phyloP scores from a whole-genome alignment of 2,797 vertebrate genomes.

The Falco naumanni region DNA sequence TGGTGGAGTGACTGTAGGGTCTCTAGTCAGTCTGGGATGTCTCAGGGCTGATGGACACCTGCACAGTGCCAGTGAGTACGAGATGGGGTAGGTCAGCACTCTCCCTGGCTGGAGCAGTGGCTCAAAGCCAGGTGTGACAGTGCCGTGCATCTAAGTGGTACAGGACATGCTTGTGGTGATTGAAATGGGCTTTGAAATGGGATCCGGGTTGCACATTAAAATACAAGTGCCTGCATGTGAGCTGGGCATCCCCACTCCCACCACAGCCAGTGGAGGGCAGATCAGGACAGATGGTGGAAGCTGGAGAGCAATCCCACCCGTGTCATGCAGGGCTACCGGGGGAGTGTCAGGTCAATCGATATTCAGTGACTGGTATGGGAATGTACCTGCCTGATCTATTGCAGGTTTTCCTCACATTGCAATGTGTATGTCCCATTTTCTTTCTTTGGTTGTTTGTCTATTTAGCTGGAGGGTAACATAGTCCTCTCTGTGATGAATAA shows the following conservation, averaged over 20 bases:
- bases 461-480: not conserved
- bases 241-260: not conserved
- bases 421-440: not conserved
- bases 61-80: not conserved
- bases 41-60: not conserved
- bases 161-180: not conserved
- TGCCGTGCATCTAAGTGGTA: fast-evolving
- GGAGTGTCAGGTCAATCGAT: not conserved
- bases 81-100: not conserved
- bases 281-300: not conserved
- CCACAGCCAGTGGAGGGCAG: not conserved
- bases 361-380: not conserved
- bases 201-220: not conserved
- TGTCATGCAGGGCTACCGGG: not conserved
- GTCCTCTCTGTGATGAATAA: not conserved
- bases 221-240: not conserved
- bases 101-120: not conserved
- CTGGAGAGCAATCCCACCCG: not conserved
- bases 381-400: not conserved
- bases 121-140: not conserved
- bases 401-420: not conserved
- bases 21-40: not conserved
- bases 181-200: not conserved
- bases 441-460: not conserved
- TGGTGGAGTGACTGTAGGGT: not conserved